phyloP scores from a whole-genome alignment of 2,888 invertebrate species.

The Catocala fraxini region DNA sequence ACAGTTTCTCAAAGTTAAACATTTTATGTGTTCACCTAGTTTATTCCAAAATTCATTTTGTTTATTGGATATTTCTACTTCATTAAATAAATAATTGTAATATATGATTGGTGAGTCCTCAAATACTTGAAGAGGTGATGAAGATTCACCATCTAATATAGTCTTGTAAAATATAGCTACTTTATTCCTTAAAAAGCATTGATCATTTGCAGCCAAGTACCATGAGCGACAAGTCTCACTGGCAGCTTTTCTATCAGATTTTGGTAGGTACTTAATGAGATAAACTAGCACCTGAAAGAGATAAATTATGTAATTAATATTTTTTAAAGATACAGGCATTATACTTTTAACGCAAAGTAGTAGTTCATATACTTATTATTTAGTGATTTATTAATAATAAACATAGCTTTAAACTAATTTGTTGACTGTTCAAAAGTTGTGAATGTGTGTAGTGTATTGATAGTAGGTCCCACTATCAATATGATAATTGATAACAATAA shows the following conservation, averaged over 20 bases:
- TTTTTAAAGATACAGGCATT: too few relatives aligned
- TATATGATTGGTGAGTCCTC: constrained; percentile 78
- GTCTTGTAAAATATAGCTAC: constrained; percentile 81
- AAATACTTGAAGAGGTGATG: constrained; percentile 73
- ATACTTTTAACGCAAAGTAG: too few relatives aligned
- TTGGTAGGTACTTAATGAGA: constrained; percentile 89
- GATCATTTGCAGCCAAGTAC: constrained; percentile 90
- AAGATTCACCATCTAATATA: constrained; percentile 72
- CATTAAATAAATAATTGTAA: constrained; percentile 83
- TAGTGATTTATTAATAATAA: too few relatives aligned
- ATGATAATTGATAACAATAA: constrained; percentile 35
- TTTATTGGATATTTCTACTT: constrained; percentile 85
- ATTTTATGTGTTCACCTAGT: constrained; percentile 86
- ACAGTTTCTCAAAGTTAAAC: constrained; percentile 87
- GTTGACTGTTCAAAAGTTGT: background rate
- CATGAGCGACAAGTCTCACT: constrained; percentile 90
- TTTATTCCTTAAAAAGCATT: constrained; percentile 86
- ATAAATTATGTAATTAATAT: constrained; percentile 7
- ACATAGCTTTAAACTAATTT: too few relatives aligned
- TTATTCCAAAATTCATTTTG: constrained; percentile 86
- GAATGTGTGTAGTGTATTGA: too few relatives aligned
- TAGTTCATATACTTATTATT: too few relatives aligned
- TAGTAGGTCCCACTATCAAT: constrained; percentile 37
- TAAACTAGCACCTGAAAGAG: constrained; percentile 88
- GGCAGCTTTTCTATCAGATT: constrained; percentile 89